Conservation (phyloP, 1,140 invertebrate species). For the Gonioctena quinquepunctata region DNA sequence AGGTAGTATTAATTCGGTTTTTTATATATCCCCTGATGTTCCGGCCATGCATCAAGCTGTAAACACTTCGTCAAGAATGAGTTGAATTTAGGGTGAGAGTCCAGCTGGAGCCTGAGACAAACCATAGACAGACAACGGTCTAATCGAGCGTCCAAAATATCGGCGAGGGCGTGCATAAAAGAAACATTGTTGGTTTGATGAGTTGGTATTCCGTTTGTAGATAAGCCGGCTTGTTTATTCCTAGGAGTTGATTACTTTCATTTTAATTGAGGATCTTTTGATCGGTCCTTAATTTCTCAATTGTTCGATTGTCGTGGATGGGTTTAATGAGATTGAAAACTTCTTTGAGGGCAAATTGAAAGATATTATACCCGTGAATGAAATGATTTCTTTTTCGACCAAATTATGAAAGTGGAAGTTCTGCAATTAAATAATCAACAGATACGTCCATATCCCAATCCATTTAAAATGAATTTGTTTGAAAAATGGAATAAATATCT, state of each 20-base stretch:
- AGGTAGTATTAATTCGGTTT: no score
- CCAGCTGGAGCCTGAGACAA: background rate
- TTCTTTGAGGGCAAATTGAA: no score
- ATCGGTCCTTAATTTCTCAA: background rate
- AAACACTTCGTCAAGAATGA: slow-evolving; percentile 1
- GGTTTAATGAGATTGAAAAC: background rate
- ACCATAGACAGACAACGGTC: slow-evolving; percentile 7
- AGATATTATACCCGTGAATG: no score
- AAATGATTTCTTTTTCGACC: no score
- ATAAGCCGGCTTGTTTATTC: background rate
- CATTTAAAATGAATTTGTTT: no score
- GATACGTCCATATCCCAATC: no score
- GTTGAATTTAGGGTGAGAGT: slow-evolving; percentile 18
- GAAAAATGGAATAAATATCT: no score
- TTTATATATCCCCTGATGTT: no score
- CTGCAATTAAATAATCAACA: no score
- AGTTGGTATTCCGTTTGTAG: slow-evolving; percentile 2
- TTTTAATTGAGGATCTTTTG: background rate
- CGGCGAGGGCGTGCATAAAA: slow-evolving; percentile 14
- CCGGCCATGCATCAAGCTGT: background rate
- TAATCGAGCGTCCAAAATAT: slow-evolving; percentile 8
- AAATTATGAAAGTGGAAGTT: no score
- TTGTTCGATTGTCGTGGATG: background rate
- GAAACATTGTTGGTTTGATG: slow-evolving; percentile 14
- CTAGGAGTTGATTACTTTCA: background rate